Percentiles rank a stretch among this genome's conserved stretches.
Evolutionary conservation across 2,113 vertebrate species (phyloP).

Genomic region (Neolamprologus brichardi): DNA sequence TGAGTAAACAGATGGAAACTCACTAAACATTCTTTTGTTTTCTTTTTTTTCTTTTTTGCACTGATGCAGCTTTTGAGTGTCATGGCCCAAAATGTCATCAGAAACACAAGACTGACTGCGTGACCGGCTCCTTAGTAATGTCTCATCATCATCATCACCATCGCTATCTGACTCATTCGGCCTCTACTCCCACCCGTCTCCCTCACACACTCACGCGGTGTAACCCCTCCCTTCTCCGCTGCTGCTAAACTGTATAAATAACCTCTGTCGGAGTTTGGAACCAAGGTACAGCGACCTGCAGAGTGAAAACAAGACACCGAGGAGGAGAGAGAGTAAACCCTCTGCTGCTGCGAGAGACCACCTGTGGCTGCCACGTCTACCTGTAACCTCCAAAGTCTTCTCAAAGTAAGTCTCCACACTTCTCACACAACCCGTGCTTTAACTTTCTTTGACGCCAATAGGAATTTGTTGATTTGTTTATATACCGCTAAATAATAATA

Average conservation of each 20-base stretch:
- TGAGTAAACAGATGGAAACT: not conserved
- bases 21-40: not conserved
- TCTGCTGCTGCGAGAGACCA: not conserved
- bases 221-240: slow-evolving; percentile 20
- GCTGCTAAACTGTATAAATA: slow-evolving; percentile 34
- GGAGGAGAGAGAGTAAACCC: not conserved
- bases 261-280: not conserved
- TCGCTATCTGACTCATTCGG: slow-evolving; percentile 43
- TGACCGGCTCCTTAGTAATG: slow-evolving; percentile 25
- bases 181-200: slow-evolving; percentile 4
- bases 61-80: not conserved
- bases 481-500: not conserved
- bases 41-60: not conserved
- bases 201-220: not conserved
- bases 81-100: slow-evolving; percentile 35
- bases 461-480: not conserved
- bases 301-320: not conserved
- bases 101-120: not conserved
- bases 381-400: not conserved
- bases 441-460: not conserved
- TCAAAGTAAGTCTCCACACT: slow-evolving; percentile 42
- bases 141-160: slow-evolving; percentile 43
- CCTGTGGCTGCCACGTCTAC: slow-evolving; percentile 10
- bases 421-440: not conserved
- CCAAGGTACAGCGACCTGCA: not conserved